Evolutionary conservation across 1,140 invertebrate species (phyloP).

Genomic region (Paracyclopina nana): DNA sequence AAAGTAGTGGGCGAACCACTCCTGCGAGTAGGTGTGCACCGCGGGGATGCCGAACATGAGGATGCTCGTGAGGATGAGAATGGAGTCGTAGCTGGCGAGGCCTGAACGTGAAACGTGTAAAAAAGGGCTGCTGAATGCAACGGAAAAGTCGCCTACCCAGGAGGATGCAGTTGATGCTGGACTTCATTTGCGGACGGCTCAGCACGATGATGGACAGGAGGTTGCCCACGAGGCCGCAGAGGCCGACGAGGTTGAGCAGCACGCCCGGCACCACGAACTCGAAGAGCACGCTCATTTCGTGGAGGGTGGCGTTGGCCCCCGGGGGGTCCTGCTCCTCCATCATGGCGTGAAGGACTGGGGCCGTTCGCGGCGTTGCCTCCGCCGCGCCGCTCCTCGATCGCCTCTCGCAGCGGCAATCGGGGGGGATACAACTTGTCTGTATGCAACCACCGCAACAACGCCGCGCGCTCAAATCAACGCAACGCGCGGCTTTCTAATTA

Average conservation of each 20-base stretch:
- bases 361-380: not conserved
- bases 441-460: too few relatives aligned
- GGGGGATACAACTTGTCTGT: not conserved
- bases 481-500: too few relatives aligned
- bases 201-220: conserved; percentile 71
- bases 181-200: conserved; percentile 72
- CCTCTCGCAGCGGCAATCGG: not conserved
- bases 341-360: not conserved
- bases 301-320: not conserved
- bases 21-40: conserved; percentile 53
- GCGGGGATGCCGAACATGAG: conserved; percentile 65
- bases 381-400: not conserved
- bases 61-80: conserved; percentile 63
- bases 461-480: too few relatives aligned
- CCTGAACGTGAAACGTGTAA: too few relatives aligned
- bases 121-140: too few relatives aligned
- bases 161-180: conserved; percentile 77
- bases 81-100: conserved; percentile 69
- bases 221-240: conserved; percentile 63
- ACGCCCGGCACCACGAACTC: conserved; percentile 70
- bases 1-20: conserved; percentile 47
- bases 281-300: conserved; percentile 24
- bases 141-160: too few relatives aligned
- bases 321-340: not conserved
- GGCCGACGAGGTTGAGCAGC: conserved; percentile 53